These are phyloP conservation scores for Sinocyclocheilus rhinocerous DNA, from an alignment of 2,113 vertebrate genomes.

Conservation along the genomic window DNA sequence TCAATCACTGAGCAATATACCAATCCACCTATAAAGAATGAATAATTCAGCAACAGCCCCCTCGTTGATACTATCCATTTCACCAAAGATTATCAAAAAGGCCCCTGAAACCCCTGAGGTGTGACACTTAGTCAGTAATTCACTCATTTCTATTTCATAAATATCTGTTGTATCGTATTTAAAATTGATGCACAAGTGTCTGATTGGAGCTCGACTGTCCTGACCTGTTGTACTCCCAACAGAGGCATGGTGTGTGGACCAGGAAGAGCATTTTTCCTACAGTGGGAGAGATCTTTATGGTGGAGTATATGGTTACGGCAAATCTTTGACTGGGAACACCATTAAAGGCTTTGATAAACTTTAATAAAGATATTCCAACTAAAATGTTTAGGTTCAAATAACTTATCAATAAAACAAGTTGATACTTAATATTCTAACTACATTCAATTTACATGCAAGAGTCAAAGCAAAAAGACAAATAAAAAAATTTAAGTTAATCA, in stretches of 20 bases:
- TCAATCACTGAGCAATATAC: constrained; percentile 42
- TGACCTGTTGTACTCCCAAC: neutral
- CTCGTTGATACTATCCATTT: constrained; percentile 51
- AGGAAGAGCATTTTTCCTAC: neutral
- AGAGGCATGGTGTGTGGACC: neutral
- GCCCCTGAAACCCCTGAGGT: constrained; percentile 38
- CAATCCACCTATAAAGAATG: constrained; percentile 43
- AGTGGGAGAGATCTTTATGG: neutral
- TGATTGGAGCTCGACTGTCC: constrained; percentile 41
- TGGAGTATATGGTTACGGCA: no score
- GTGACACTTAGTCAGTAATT: constrained; percentile 55
- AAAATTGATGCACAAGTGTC: constrained; percentile 32
- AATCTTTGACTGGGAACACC: no score
- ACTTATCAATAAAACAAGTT: neutral
- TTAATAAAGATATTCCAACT: neutral
- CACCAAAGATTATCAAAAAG: constrained; percentile 51
- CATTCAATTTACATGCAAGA: neutral
- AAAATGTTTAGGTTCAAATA: no score
- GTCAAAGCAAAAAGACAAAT: neutral
- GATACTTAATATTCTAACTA: neutral
- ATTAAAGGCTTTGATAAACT: neutral
- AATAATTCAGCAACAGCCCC: constrained; percentile 61
- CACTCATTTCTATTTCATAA: constrained; percentile 47
- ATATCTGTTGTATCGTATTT: constrained; percentile 41
- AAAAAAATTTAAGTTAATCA: no score